phyloP scores from a whole-genome alignment of 2,797 vertebrate species.

The Xenentodon cancila region DNA sequence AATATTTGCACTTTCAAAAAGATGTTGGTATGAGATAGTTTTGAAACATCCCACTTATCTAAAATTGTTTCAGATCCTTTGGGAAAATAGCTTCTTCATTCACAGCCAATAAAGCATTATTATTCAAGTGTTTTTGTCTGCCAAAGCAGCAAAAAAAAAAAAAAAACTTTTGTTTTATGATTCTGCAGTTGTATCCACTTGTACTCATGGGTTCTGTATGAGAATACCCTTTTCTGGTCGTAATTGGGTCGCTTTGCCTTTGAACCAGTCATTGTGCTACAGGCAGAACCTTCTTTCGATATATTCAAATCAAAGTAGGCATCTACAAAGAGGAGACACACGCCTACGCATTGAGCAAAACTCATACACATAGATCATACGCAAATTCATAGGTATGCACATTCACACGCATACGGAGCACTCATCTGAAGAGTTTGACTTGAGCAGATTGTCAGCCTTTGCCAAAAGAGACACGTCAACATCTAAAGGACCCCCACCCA shows the following conservation, averaged over 20 bases:
- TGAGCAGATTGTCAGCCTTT: slow-evolving; percentile 65
- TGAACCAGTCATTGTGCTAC: slow-evolving; percentile 57
- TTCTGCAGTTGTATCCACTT: slow-evolving; percentile 20
- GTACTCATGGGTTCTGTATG: slow-evolving; percentile 41
- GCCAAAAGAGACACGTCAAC: slow-evolving; percentile 69
- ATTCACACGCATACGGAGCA: neutral
- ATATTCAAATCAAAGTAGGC: slow-evolving; percentile 63
- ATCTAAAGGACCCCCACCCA: slow-evolving; percentile 58
- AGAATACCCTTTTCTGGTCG: slow-evolving; percentile 49
- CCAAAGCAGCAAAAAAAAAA: slow-evolving; percentile 11
- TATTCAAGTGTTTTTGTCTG: slow-evolving; percentile 18
- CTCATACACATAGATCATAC: slow-evolving; percentile 29
- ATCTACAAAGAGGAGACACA: slow-evolving; percentile 60
- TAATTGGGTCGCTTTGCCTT: slow-evolving; percentile 70
- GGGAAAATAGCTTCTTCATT: slow-evolving; percentile 18
- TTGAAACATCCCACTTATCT: neutral
- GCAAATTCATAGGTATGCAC: slow-evolving; percentile 24
- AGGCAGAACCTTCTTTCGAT: slow-evolving; percentile 61
- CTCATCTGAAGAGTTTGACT: slow-evolving; percentile 68
- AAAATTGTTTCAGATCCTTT: slow-evolving; percentile 9
- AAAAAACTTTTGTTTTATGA: slow-evolving; percentile 30
- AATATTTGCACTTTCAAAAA: neutral
- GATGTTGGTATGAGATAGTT: neutral
- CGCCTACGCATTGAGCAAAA: slow-evolving; percentile 51
- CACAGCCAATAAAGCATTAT: slow-evolving; percentile 9